Base-by-base conservation (phyloP, 1,140 invertebrate species). In the Trichonephila clavipes region DNA sequence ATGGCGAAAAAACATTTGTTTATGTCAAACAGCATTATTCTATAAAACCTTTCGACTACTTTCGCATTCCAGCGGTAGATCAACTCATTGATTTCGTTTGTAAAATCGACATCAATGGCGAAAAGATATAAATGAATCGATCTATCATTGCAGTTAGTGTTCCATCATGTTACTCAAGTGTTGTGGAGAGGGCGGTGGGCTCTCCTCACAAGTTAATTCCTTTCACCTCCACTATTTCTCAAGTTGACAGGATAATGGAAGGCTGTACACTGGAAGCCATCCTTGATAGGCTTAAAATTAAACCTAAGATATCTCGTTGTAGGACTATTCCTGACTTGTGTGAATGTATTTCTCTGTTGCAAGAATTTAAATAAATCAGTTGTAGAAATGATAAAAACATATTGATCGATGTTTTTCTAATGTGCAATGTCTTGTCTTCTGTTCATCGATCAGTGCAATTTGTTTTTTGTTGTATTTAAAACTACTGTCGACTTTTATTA, bases 111-210 rank as follows among this genome's bases (percentile, higher is more conserved):
- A 77, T 7, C 34, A 40, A 24, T 12, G 28, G 14, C 34, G 72
- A 40, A 40, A 19, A 28, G 72, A 77, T 40, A 77, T 77, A 77
- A 77, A 40, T 77, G 72, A 77, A 40, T 77, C 72, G 28, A 77
- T 77, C 72, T 77, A 77, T 77, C 72, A 77, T 77, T 40, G 72
- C 16, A 40, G 72, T 77, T 28, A 40, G 72, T 77, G 28, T 28
- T 77, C 28, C 10, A 77, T 77, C 72, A 18, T 34, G 28, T 40
- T 40, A 40, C 34, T 3, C 34, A 40, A 40, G 34, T 40, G 34
- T 77, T 77, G 34, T 40, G 28, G 69, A 16, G 72, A 77, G 72
- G 34, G 12, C 34, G 72, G 72, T 2, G 72, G 40, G 72, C 34
- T 77, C 72, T 18, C 72, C 66, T 69, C 21, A n/a, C 7, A 7